Percentiles rank a stretch among this genome's conserved stretches.
These are phyloP conservation scores for Echinometra lucunter DNA, from an alignment of 53 echinoderm and acorn worm genomes.

Conservation along the genomic window DNA sequence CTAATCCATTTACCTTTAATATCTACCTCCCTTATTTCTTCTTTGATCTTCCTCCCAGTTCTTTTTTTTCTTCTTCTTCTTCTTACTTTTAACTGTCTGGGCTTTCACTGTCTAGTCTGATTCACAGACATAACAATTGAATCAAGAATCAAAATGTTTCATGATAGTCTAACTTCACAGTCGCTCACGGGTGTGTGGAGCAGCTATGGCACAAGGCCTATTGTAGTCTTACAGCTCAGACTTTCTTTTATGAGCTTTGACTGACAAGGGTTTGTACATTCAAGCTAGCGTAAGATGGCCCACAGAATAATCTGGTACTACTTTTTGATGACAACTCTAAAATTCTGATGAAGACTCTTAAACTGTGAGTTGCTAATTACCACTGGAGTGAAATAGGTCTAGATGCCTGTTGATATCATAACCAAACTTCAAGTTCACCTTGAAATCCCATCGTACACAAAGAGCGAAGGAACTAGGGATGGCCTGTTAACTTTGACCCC, in stretches of 20 bases:
- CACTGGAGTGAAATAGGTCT: no score
- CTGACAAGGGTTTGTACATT: no score
- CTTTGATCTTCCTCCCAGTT: no score
- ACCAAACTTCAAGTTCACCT: neutral
- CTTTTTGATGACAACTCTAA: no score
- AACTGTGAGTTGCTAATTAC: neutral
- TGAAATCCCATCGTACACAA: neutral
- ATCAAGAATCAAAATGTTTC: no score
- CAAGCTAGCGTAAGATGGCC: no score
- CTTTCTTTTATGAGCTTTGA: no score
- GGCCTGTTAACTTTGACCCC: neutral
- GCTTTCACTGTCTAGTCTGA: neutral
- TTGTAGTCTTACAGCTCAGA: no score
- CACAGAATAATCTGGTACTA: no score
- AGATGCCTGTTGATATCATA: neutral
- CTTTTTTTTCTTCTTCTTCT: neutral
- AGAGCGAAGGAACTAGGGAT: neutral
- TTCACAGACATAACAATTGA: no score
- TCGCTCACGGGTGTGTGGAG: no score
- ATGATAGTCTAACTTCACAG: neutral
- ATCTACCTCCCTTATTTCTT: neutral
- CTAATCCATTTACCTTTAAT: neutral
- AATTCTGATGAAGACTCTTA: neutral
- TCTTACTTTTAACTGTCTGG: neutral
- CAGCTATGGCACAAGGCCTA: no score